Base-by-base conservation (phyloP, 2,888 invertebrate genomes). In the Zaprionus bogoriensis region DNA sequence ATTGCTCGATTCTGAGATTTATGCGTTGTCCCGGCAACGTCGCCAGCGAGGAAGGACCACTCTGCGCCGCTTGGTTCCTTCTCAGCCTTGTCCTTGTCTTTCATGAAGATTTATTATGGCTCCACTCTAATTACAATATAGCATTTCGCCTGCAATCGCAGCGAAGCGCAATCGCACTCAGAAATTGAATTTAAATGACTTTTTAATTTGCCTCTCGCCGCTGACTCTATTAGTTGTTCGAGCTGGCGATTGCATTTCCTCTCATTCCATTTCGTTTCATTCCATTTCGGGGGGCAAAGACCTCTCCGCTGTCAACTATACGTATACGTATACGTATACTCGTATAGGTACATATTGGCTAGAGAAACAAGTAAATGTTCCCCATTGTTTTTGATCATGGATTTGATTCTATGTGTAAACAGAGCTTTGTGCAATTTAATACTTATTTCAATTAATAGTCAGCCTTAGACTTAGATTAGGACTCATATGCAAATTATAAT, bases 141-240 rank as follows among this genome's bases (percentile, higher is more conserved):
- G 64, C 72, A 67, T 60, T 67, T 54, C 68, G 70, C 68, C 53
- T 46, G 53, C 7, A 57, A 53, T 65, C 32, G 53, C 57, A 12
- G 38, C 42, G 51, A 28, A 45, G 70, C 55, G 58, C 60, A 28
- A 45, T 65, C 55, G 58, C 60, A 48, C 45, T 54, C 41, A 68
- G 83, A 80, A 80, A 86, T 80, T 86, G 84, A 86, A 80, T 80
- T 83, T 84, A 86, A 80, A 80, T 80, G 70, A 61, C 59, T 86
- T 86, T 80, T 80, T 80, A 80, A 80, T 80, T 83, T 79, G 52
- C 66, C 55, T 44, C 51, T 23, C 36, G 10, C 66, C 42, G 38
- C 76, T 71, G 72, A 69, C 57, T 74, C 70, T 58, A 71, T 69
- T 74, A 74, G 63, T 71, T 69, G 20, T 46, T 42, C 51, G 28